phyloP scores from a whole-genome alignment of 1,140 invertebrate species.

The Choristoneura fumiferana region DNA sequence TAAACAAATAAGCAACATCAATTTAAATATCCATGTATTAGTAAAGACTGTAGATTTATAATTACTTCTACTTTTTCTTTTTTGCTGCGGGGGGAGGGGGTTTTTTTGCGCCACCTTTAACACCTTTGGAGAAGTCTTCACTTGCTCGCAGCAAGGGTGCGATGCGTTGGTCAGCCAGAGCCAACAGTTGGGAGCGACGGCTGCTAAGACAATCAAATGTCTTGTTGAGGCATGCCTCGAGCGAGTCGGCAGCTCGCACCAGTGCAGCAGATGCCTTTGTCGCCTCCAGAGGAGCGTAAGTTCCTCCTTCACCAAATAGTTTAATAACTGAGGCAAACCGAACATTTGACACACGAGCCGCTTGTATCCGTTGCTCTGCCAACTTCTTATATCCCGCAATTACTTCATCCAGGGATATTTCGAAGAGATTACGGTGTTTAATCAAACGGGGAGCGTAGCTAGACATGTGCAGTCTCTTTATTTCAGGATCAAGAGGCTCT shows the following conservation, averaged over 20 bases:
- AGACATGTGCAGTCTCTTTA: constrained; percentile 53
- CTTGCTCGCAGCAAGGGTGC: constrained; percentile 36
- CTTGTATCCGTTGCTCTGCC: constrained; percentile 42
- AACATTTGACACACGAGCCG: constrained; percentile 49
- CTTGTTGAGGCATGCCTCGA: constrained; percentile 40
- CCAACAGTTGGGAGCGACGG: constrained; percentile 41
- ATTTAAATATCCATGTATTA: too few species aligned
- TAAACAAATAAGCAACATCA: too few species aligned
- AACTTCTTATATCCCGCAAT: constrained; percentile 39
- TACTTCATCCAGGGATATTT: constrained; percentile 44
- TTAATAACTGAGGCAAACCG: constrained; percentile 48
- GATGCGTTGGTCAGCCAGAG: constrained; percentile 44
- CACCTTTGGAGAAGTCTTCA: constrained; percentile 35
- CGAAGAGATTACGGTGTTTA: constrained; percentile 44
- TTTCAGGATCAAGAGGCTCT: constrained; percentile 40
- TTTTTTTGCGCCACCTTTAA: constrained; percentile 26
- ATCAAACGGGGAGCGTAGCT: constrained; percentile 50
- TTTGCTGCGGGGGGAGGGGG: constrained; percentile 30
- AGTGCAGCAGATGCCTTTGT: constrained; percentile 36
- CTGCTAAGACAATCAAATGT: constrained; percentile 40
- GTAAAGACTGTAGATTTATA: too few species aligned
- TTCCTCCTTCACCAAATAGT: constrained; percentile 53
- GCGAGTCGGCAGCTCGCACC: constrained; percentile 40
- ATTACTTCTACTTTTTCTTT: constrained; percentile 34
- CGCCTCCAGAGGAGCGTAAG: constrained; percentile 46